Evolutionary conservation across 1,140 invertebrate genomes (phyloP), one percentile per base, ranked within the genome.

Genomic region (Sycobia sp.): DNA sequence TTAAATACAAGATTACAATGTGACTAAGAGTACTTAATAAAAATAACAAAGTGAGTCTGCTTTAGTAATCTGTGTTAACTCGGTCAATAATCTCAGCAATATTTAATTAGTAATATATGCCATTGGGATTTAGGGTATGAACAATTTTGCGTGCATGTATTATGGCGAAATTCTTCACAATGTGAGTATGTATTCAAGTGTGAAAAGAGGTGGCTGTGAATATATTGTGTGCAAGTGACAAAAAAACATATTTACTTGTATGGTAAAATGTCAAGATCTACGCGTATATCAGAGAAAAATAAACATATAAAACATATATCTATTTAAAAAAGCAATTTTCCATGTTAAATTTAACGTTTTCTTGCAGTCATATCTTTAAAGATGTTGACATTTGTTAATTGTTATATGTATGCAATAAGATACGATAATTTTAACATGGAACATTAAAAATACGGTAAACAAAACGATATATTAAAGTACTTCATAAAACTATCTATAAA

Each of bases 81-180:
- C 62, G 56, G 68, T 69, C 65, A 70, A 70, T 72, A 69, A 72
- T 72, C 64, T 69, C 72, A 76, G 74, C 71, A 73, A 74, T 76
- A 76, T 76, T 73, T 68, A 71, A 69, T 57, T 69, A 70, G 65
- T 63, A 63, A 49, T 59, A 55, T 55, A 62, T 55, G 65, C 65
- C 47, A 54, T 39, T 58, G 65, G 56, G 60, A 59, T 54, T 67
- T 59, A 62, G 53, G 14, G 65, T 58, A 65, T 29, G 58, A 63
- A 67, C 36, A 65, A 49, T 61, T 57, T 53, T 54, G 63, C 50
- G 41, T 63, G 47, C 46, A 38, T 62, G 61, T 50, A 56, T 57
- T 46, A 44, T 23, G 44, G 20, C 18, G 25, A 44, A 61, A 60
- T 8, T 32, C 32, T 62, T 47, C 32, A 47, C 22, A 46, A 38